phyloP scores from a whole-genome alignment of 2,888 invertebrate species.

The Synergus umbraculus region DNA sequence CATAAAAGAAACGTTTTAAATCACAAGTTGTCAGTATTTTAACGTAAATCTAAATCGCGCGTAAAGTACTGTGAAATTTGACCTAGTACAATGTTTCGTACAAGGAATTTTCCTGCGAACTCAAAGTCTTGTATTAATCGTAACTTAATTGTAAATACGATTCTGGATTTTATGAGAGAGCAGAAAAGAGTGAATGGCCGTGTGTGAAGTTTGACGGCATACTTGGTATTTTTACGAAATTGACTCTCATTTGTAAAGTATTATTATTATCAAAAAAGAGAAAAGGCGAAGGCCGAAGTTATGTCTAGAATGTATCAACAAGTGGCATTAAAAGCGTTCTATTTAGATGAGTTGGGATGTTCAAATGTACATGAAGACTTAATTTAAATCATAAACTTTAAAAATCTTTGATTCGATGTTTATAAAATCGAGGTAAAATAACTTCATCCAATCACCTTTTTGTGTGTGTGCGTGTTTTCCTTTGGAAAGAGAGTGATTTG shows the following conservation, averaged over 20 bases:
- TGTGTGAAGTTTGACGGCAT: conserved; percentile 18
- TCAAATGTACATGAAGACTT: background rate
- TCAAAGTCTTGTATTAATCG: conserved; percentile 15
- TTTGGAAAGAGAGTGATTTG: conserved; percentile 18
- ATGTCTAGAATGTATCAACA: conserved; percentile 49
- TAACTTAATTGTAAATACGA: conserved; percentile 20
- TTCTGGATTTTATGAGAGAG: conserved; percentile 15
- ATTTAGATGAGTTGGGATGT: conserved; percentile 44
- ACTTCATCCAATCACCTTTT: conserved; percentile 28
- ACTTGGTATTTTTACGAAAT: conserved; percentile 37
- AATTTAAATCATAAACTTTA: conserved; percentile 13
- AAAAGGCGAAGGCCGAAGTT: conserved; percentile 8
- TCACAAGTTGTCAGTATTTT: conserved; percentile 60
- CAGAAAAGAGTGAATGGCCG: conserved; percentile 12
- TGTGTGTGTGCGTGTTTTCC: conserved; percentile 22
- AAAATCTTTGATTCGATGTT: conserved; percentile 26
- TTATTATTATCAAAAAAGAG: background rate
- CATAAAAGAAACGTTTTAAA: conserved; percentile 40
- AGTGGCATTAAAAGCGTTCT: conserved; percentile 56
- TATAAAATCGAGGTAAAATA: conserved; percentile 6
- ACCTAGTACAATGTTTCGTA: background rate
- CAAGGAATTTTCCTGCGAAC: conserved; percentile 8
- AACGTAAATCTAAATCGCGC: conserved; percentile 43
- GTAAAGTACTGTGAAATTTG: conserved; percentile 10
- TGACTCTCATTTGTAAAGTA: conserved; percentile 22